phyloP scores from a whole-genome alignment of 2,113 vertebrate species.

The Xiphophorus hellerii region DNA sequence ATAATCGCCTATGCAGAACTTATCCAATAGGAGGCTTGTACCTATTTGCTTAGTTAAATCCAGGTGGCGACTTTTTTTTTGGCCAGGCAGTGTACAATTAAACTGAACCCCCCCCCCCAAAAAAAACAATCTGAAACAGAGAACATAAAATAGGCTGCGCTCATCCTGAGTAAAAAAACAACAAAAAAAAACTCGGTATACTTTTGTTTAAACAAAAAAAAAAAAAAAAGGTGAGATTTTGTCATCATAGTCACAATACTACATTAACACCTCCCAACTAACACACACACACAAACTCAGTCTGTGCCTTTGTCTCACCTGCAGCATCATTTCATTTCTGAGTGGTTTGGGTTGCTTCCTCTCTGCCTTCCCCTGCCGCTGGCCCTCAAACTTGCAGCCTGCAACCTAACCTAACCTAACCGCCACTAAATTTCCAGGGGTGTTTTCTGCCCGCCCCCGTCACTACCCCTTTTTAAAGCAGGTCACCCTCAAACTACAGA shows the following conservation, averaged over 20 bases:
- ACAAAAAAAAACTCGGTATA: background rate
- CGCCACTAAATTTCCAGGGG: background rate
- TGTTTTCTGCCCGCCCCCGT: background rate
- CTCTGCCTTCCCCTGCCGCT: constrained; percentile 15
- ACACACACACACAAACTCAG: background rate
- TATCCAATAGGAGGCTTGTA: too few relatives aligned
- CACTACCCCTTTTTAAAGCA: background rate
- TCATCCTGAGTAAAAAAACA: background rate
- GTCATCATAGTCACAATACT: too few relatives aligned
- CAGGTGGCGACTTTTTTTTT: too few relatives aligned
- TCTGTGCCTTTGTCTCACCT: constrained; percentile 3
- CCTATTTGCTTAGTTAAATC: too few relatives aligned
- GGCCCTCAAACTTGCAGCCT: constrained; percentile 11
- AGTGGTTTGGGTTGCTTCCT: constrained; percentile 12
- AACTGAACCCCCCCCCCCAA: too few relatives aligned
- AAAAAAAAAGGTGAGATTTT: background rate
- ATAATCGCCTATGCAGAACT: too few relatives aligned
- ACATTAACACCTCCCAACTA: background rate
- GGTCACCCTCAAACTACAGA: background rate
- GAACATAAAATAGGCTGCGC: too few relatives aligned
- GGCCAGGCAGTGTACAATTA: too few relatives aligned
- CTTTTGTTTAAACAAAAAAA: background rate
- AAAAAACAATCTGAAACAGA: too few relatives aligned
- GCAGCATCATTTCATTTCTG: background rate
- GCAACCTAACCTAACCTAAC: constrained; percentile 20